Base-by-base conservation (phyloP, 2,113 vertebrate genomes). In the Strix uralensis region DNA sequence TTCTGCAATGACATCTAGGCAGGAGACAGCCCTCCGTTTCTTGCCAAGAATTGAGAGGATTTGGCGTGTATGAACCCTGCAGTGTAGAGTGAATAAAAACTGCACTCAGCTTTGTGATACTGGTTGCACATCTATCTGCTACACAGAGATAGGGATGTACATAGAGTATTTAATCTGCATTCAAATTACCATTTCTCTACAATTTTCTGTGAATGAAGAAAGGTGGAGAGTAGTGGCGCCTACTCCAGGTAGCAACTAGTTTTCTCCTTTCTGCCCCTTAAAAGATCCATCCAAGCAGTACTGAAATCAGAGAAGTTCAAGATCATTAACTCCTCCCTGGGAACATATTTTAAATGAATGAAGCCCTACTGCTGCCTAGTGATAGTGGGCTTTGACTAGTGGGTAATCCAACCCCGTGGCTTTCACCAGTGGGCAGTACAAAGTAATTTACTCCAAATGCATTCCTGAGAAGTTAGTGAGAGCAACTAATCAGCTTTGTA, bases 171-270 rank as follows among this genome's bases (percentile, higher is more conserved):
- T 49, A 21, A 82, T 69, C 54, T 77, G 40, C 58, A 49, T 9
- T 42, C 34, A 5, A 14, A n/a, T 20, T 13, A 11, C 4, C 13
- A 10, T 29, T 26, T 86, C 44, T 58, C 27, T 6, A 36, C 62
- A n/a, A 11, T 44, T 77, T 77, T 11, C 19, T 52, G 13, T 8
- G 59, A 44, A 21, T 2, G 14, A 47, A 67, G 51, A 77, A 27
- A 65, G 6, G 5, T 8, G 12, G 21, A 32, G 14, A 47, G 49
- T 0, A 26, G 38, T 1, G 13, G 8, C 0, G 1, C 2, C 40
- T 30, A 2, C 65, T 44, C n/a, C 61, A 55, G 13, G 61, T 20
- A 55, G 16, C 26, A 34, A 29, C 20, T 8, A 27, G 5, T 66
- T 67, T 75, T 57, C 40, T 71, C 36, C 7, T 14, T 5, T 80